Evolutionary conservation across 2,113 vertebrate genomes (phyloP), one percentile per base, ranked within the genome.

Genomic region (Ardeotis arabs): DNA sequence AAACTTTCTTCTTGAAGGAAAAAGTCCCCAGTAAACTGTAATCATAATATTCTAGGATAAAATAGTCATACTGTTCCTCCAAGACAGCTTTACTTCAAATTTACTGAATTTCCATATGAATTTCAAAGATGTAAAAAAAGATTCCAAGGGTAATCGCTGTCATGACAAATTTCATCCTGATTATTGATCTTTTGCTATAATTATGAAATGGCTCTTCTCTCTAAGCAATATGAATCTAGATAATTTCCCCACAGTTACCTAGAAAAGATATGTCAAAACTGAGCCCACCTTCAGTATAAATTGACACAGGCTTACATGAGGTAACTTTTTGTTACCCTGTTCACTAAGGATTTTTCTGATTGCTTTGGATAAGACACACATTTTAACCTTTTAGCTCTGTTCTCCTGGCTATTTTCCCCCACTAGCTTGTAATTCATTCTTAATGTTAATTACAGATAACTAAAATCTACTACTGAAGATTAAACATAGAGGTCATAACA

Each of bases 401-500:
- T 64, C 15, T 70, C 10, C 49, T 59, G 23, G 16, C 37, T 90
- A 31, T 68, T 90, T 84, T 27, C 73, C 7, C 20, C 10, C 17
- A 31, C 6, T 37, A 49, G 6, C 2, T 84, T 69, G 37, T 56
- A 86, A 90, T 94, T 93, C 3, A 58, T 69, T 87, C 72, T 74
- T 64, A 29, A 19, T 45, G 14, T 81, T 77, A 84, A 87, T 89
- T 84, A 68, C 0, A 0, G 37, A 59, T 50, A 90, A 84, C 47
- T 81, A 59, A 76, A 91, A 64, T 60, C 66, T 87, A 64, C 70
- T 76, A 22, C 39, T 90, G 66, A 74, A 84, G 73, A 89, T 92
- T 72, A 79, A 93, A 85, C 15, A 69, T 37, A 93, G 62, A 90
- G 89, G 84, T 94, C 84, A 90, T 49, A 94, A 89, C 50, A 94